A percentile compares a stretch with the other conserved stretches of the same genome.
These are phyloP conservation scores for Masticophis lateralis DNA, from an alignment of 2,797 vertebrate genomes.

Conservation along the genomic window DNA sequence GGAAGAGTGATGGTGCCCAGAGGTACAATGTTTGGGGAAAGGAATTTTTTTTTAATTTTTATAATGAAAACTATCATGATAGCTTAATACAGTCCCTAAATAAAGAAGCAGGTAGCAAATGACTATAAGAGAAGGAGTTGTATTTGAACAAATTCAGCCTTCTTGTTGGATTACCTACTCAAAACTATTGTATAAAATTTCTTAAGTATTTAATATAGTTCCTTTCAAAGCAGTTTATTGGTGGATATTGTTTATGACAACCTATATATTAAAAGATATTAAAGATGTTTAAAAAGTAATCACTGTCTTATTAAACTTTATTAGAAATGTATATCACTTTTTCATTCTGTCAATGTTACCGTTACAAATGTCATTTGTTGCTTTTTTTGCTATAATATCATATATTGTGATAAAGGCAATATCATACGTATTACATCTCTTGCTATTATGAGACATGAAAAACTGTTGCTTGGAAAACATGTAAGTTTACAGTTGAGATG, in stretches of 20 bases:
- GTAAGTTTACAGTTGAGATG: not conserved
- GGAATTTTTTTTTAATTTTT: not conserved
- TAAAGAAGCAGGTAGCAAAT: conserved; percentile 27
- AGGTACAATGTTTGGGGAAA: not conserved
- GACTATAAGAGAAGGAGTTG: not conserved
- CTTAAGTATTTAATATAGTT: conserved; percentile 22
- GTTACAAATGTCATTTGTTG: not conserved
- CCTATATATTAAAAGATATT: too few relatives aligned
- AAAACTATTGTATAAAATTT: not conserved
- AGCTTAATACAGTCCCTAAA: not conserved
- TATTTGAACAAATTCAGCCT: not conserved
- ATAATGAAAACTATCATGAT: conserved; percentile 6
- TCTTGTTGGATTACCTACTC: conserved; percentile 33
- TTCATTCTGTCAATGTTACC: not conserved
- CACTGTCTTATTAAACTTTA: conserved; percentile 23
- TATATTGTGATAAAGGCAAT: not conserved
- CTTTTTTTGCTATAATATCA: not conserved
- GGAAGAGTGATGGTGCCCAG: not conserved
- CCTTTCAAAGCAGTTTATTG: conserved; percentile 37
- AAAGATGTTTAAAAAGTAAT: not conserved
- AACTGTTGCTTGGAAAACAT: not conserved
- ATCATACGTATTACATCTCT: not conserved
- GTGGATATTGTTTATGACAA: conserved; percentile 14
- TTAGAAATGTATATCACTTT: not conserved
- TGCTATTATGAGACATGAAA: not conserved